These are phyloP conservation scores for Cynocephalus volans DNA, from an alignment of 2,113 vertebrate species.

Conservation along the genomic window DNA sequence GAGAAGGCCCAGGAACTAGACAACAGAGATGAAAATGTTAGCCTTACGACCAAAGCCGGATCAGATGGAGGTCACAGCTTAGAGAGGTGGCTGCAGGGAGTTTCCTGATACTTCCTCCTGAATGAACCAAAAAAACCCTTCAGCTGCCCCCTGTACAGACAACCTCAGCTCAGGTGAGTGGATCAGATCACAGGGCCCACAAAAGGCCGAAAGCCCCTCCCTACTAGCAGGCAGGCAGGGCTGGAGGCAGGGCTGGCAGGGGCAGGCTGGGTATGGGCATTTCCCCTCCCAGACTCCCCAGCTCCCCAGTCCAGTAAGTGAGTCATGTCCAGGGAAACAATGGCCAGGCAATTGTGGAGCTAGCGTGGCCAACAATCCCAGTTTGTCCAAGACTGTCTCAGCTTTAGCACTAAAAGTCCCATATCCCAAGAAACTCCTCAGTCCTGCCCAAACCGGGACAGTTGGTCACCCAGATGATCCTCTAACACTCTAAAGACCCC, in stretches of 20 bases:
- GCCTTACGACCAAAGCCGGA: background rate
- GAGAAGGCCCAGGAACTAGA: background rate
- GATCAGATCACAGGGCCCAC: background rate
- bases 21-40: background rate
- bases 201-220: background rate
- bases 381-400: background rate
- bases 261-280: rapidly evolving
- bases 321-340: background rate
- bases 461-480: background rate
- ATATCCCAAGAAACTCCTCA: background rate
- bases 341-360: no score
- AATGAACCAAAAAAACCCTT: background rate
- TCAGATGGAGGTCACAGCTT: rapidly evolving
- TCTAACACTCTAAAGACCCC: background rate
- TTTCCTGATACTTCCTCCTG: background rate
- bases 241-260: background rate
- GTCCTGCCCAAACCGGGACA: background rate
- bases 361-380: background rate
- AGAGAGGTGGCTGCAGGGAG: background rate
- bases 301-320: no score
- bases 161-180: no score
- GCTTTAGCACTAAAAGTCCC: background rate
- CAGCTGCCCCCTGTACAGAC: background rate
- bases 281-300: background rate
- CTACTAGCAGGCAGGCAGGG: background rate